These are phyloP conservation scores for Lethrus apterus DNA, from an alignment of 1,140 invertebrate species.

Conservation along the genomic window DNA sequence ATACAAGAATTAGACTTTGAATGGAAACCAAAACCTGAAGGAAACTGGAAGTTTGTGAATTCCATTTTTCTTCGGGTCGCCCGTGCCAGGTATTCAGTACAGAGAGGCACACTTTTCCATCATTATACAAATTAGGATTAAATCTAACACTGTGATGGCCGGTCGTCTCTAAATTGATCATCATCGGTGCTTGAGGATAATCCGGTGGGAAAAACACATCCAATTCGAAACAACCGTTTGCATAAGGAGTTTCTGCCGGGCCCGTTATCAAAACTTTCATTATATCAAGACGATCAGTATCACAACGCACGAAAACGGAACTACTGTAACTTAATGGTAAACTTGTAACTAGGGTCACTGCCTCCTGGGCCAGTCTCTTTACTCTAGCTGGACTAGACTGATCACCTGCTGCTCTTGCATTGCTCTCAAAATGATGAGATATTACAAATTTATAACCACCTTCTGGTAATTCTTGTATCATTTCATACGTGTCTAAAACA, in stretches of 20 bases:
- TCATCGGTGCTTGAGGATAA: conserved; percentile 74
- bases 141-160: conserved; percentile 89
- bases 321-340: conserved; percentile 90
- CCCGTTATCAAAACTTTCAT: conserved; percentile 96
- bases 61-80: conserved; percentile 97
- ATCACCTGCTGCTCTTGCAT: conserved; percentile 78
- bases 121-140: conserved; percentile 96
- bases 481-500: conserved; percentile 76
- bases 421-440: conserved; percentile 87
- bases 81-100: conserved; percentile 97
- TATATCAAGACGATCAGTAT: conserved; percentile 86
- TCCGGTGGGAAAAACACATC: conserved; percentile 88
- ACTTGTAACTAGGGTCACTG: conserved; percentile 89
- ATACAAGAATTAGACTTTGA: conserved; percentile 90
- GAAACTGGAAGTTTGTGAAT: conserved; percentile 92
- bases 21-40: conserved; percentile 94
- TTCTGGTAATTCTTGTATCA: conserved; percentile 71
- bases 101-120: conserved; percentile 94
- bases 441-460: conserved; percentile 76
- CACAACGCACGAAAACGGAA: conserved; percentile 92
- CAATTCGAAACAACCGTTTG: conserved; percentile 83
- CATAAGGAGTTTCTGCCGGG: conserved; percentile 82
- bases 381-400: conserved; percentile 77
- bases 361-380: conserved; percentile 90
- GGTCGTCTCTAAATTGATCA: conserved; percentile 91